A percentile compares a stretch with the other conserved stretches of the same genome.
Evolutionary conservation across 2,113 vertebrate species (phyloP).

Genomic region (Catagonus wagneri): DNA sequence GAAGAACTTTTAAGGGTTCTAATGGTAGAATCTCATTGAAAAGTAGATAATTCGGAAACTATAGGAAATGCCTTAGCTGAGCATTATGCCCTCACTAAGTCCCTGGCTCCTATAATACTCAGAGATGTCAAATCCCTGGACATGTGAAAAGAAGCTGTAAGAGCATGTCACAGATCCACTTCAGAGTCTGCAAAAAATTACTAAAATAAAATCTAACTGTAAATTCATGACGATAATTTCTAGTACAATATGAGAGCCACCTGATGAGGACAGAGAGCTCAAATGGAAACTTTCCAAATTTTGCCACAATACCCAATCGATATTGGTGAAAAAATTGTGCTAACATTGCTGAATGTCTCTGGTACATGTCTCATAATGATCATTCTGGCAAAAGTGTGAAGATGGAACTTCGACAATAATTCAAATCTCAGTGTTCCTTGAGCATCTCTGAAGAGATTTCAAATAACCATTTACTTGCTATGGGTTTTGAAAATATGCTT

Average conservation of each 20-base stretch:
- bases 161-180: not conserved
- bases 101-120: rapidly evolving
- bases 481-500: not conserved
- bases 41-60: not conserved
- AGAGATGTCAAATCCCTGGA: not conserved
- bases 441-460: not conserved
- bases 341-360: not conserved
- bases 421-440: not conserved
- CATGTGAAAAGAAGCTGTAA: not conserved
- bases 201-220: not conserved
- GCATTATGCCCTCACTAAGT: no score
- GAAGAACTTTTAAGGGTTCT: not conserved
- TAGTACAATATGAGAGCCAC: not conserved
- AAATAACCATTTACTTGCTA: not conserved
- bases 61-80: not conserved
- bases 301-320: not conserved
- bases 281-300: not conserved
- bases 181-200: not conserved
- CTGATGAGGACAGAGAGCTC: not conserved
- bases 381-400: not conserved
- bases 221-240: not conserved
- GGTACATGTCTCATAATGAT: not conserved
- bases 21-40: not conserved
- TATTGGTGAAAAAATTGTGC: not conserved
- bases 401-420: not conserved